Evolutionary conservation across 2,888 invertebrate genomes (phyloP).

Genomic region (Hydraecia micacea): DNA sequence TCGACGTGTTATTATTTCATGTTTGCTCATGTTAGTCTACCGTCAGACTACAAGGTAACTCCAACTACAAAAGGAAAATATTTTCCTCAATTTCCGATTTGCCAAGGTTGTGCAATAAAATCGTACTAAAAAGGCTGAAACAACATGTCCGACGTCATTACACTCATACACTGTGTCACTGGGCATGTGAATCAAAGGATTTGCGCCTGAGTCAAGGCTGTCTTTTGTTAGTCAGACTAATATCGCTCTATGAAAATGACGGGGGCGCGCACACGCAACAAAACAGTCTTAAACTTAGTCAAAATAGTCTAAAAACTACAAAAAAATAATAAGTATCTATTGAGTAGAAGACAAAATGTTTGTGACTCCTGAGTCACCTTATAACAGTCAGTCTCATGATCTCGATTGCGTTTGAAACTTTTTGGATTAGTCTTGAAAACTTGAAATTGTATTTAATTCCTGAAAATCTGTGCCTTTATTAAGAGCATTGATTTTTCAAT

Average conservation of each 20-base stretch:
- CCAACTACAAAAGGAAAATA: conserved; percentile 6
- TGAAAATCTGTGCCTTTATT: conserved; percentile 1
- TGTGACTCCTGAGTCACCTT: background rate
- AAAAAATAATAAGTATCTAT: background rate
- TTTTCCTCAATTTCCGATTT: conserved; percentile 32
- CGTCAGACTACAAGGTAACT: conserved; percentile 6
- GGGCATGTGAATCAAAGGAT: conserved; percentile 5
- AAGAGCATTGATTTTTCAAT: conserved; percentile 16
- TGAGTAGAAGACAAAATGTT: conserved; percentile 2
- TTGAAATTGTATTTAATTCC: background rate
- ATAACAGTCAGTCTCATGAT: background rate
- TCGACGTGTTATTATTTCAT: background rate
- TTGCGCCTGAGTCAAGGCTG: background rate
- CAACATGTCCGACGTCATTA: conserved; percentile 32
- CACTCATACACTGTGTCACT: background rate
- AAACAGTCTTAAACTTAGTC: background rate
- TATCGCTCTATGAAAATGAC: background rate
- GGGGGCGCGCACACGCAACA: background rate
- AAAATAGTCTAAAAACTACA: no score
- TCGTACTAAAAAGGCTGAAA: background rate
- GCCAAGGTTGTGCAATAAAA: conserved; percentile 44
- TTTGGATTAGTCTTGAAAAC: background rate
- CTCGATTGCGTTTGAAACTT: background rate
- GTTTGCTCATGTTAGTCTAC: conserved; percentile 15
- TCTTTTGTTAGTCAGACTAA: background rate